phyloP scores from a whole-genome alignment of 2,888 invertebrate species.

The Dascillus cervinus region DNA sequence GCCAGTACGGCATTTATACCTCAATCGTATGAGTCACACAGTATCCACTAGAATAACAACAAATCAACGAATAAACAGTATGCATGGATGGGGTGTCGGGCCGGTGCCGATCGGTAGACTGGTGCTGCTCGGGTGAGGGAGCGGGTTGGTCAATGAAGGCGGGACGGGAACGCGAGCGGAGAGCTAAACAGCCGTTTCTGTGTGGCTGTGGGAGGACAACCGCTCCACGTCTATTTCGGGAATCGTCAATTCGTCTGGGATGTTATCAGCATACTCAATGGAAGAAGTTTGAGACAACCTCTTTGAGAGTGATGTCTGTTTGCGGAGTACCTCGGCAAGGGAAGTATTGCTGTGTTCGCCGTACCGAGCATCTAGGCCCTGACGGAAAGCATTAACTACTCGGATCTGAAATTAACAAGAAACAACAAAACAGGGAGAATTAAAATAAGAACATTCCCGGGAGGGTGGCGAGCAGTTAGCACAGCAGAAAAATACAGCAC shows the following conservation, averaged over 20 bases:
- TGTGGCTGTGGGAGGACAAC: constrained; percentile 87
- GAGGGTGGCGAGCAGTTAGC: constrained; percentile 38
- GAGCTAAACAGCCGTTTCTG: constrained; percentile 84
- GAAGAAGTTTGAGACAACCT: constrained; percentile 87
- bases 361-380: constrained; percentile 93
- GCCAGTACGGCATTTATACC: constrained; percentile 29
- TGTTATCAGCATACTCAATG: constrained; percentile 85
- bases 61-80: constrained; percentile 35
- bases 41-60: constrained; percentile 35
- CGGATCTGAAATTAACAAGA: constrained; percentile 80
- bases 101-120: constrained; percentile 21
- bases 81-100: constrained; percentile 19
- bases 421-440: constrained; percentile 45
- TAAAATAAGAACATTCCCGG: constrained; percentile 42
- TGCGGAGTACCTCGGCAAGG: constrained; percentile 87
- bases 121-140: constrained; percentile 25
- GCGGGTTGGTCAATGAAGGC: constrained; percentile 22
- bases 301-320: constrained; percentile 88
- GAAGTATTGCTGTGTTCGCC: constrained; percentile 89
- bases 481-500: constrained; percentile 39
- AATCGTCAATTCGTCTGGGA: constrained; percentile 80
- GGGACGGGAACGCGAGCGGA: constrained; percentile 25
- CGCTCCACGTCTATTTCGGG: constrained; percentile 90
- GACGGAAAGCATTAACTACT: constrained; percentile 99
- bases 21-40: constrained; percentile 25